Base-by-base conservation (phyloP, 2,797 vertebrate genomes). In the Staurois parvus region DNA sequence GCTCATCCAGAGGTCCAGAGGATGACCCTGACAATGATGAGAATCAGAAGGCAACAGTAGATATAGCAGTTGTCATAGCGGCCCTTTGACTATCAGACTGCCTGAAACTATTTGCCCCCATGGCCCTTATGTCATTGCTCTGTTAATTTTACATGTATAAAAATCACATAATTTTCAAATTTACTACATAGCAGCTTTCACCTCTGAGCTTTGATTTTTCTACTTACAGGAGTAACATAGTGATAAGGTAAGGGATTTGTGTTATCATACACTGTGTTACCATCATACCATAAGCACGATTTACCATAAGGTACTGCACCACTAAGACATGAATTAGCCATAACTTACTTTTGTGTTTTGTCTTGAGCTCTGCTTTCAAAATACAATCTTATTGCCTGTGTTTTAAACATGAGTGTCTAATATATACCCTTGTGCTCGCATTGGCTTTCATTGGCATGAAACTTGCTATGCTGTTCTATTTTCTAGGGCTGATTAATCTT, bases 21-120 rank as follows among this genome's bases (percentile, higher is more conserved):
- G n/a, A n/a, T n/a, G n/a, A n/a, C 85, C 76, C 42, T 83, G 76
- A 76, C 81, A 87, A 81, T 83, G 75, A 87, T 40, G 37, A 87
- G 81, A 70, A 87, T 79, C 59, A 87, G 70, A 87, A 87, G 81
- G 85, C 81, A 87, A 76, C 68, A 79, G 81, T 83, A 79, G 42
- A 83, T 79, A 70, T 79, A 83, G 69, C 72, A 59, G 56, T 79
- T 75, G 40, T 79, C 11, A 56, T 32, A 69, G 30, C 29, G 66
- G 40, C n/a, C 59, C 34, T 37, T 37, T 37, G 6, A 37, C 34
- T 37, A 37, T 7, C 6, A 45, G 42, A 13, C 42, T 45, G 42
- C 9, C 42, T 45, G 12, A 9, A 45, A 45, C 42, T 8, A 1
- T 13, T 45, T 10, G 2, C 12, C 2, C 10, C 10, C 42, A 11